Conservation (phyloP, 2,113 vertebrate species). For the Varanus salvator region DNA sequence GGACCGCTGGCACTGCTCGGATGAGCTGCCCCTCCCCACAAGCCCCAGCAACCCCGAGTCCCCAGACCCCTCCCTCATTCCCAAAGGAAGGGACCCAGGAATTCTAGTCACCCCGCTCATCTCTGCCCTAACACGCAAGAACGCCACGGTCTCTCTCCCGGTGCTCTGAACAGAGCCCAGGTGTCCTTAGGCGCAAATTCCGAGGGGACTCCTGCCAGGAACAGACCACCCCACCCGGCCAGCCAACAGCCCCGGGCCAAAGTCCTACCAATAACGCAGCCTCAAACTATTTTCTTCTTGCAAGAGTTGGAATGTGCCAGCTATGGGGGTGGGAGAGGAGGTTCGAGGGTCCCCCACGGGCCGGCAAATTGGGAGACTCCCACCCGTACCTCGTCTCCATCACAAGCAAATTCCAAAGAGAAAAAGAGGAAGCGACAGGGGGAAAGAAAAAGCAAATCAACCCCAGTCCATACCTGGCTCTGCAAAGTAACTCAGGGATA, state of each 20-base stretch:
- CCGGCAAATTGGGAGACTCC: not conserved
- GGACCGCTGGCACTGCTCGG: not conserved
- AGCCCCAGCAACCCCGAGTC: not conserved
- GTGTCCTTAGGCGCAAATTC: not conserved
- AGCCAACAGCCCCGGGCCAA: not conserved
- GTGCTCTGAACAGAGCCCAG: not conserved
- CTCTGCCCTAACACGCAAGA: not conserved
- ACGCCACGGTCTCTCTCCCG: not conserved
- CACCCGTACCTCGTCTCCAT: not conserved
- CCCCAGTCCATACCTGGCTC: not conserved
- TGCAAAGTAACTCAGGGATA: slow-evolving; percentile 1
- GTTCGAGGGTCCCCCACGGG: not conserved
- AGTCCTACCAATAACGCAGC: not conserved
- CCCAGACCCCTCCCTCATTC: not conserved
- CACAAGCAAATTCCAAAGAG: not conserved
- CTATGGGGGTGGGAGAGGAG: not conserved
- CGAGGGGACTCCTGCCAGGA: not conserved
- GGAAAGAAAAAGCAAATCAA: not conserved
- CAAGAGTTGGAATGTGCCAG: not conserved
- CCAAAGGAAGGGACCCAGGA: not conserved
- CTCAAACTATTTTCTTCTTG: not conserved
- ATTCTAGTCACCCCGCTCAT: not conserved
- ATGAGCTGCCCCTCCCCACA: not conserved
- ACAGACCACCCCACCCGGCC: no score
- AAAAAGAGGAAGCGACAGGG: not conserved